Evolutionary conservation across 2,888 invertebrate species (phyloP), one percentile per base, ranked within the genome.

Genomic region (Monoplex corrugatus): DNA sequence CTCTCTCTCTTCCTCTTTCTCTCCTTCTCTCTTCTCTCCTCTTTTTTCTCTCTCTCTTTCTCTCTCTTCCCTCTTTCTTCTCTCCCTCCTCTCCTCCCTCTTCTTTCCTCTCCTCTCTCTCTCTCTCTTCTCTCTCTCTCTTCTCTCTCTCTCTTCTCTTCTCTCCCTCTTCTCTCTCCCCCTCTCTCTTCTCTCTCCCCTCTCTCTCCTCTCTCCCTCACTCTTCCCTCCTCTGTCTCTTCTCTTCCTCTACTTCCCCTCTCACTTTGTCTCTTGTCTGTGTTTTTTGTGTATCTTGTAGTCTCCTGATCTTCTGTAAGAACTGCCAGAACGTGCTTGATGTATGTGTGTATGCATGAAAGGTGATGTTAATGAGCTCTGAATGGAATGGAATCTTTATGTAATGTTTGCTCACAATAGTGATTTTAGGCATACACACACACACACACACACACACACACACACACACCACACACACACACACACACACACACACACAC

Each of bases 181-280:
- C 72, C 78, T 87, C 16, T 87, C 50, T 35, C 78, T 78, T 38
- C 43, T 75, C 35, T 35, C 43, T 75, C 43, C 78, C 28, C n/a
- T 23, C 43, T 45, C 1, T 32, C 23, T 32, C 8, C 32, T 35
- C 8, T 32, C 45, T 28, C 78, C 57, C 32, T 82, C 78, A 45
- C 40, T 44, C 87, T 72, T 32, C 50, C 35, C 63, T 19, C 50
- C 68, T 86, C 35, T 86, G 38, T 87, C 40, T 87, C 68, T 72
- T 50, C 50, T 50, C 8, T 50, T 16, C 16, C 8, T 50, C 50
- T 50, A 50, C 16, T 16, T 50, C 8, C 16, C 50, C 16, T 13
- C 16, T 16, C 16, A 50, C 8, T 50, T 16, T 50, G 16, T 50
- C 50, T 50, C 8, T 50, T 16, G 16, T 50, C 50, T 50, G 8